These are phyloP conservation scores for Drosophila lini DNA, from an alignment of 1,140 invertebrate species.

Conservation along the genomic window DNA sequence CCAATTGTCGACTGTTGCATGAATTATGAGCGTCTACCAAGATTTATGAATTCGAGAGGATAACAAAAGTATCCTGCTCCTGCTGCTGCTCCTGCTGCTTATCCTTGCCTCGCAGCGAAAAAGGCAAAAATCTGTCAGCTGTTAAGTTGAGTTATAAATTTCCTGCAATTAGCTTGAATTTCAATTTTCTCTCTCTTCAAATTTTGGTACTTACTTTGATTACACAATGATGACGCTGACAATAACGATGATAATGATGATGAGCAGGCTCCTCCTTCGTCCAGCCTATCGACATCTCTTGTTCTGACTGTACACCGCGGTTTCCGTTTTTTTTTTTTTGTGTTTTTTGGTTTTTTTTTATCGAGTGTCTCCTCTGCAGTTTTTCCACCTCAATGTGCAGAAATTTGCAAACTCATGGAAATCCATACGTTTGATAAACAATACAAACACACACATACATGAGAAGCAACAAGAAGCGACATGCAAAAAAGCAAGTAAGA, in stretches of 20 bases:
- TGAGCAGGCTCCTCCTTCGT: background rate
- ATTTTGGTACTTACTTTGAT: constrained; percentile 71
- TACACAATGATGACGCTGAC: constrained; percentile 50
- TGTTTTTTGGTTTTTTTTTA: constrained; percentile 30
- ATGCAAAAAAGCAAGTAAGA: constrained; percentile 25
- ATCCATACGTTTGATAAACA: constrained; percentile 58
- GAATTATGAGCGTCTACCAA: constrained; percentile 76
- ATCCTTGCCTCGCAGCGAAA: background rate
- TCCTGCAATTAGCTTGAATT: constrained; percentile 80
- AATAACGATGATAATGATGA: constrained; percentile 20
- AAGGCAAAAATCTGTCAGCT: constrained; percentile 75
- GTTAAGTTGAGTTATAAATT: constrained; percentile 80
- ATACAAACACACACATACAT: background rate
- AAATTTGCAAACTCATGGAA: constrained; percentile 59
- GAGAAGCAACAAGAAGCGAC: constrained; percentile 11
- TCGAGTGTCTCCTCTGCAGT: constrained; percentile 63
- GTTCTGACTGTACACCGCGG: constrained; percentile 32
- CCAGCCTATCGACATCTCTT: constrained; percentile 48
- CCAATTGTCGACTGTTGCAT: constrained; percentile 78
- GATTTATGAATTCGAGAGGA: constrained; percentile 71
- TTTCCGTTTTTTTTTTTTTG: background rate
- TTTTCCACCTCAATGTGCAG: constrained; percentile 76
- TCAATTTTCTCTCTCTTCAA: constrained; percentile 57
- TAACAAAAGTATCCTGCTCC: constrained; percentile 40
- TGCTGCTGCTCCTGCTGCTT: background rate